Conservation (phyloP, 2,888 invertebrate genomes). For the Stegana nigrithorax region DNA sequence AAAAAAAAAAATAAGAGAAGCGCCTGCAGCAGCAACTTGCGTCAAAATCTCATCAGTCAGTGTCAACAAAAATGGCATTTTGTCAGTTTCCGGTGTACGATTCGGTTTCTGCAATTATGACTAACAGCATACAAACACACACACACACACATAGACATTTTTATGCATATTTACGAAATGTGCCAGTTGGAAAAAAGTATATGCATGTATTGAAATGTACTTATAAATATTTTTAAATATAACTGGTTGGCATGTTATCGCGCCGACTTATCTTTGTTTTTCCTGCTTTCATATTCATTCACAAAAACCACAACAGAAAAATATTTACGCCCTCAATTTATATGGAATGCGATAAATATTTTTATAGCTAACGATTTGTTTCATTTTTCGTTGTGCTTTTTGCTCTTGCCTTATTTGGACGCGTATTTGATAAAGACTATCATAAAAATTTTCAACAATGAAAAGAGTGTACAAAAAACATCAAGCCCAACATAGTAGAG, state of each 20-base stretch:
- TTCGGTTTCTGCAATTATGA: conserved; percentile 28
- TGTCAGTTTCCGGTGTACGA: conserved; percentile 53
- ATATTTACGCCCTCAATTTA: conserved; percentile 58
- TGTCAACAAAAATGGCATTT: conserved; percentile 56
- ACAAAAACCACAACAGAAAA: not conserved
- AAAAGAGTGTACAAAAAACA: not conserved
- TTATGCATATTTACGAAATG: no score
- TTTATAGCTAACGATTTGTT: conserved; percentile 33
- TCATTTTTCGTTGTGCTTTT: not conserved
- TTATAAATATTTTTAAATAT: conserved; percentile 13
- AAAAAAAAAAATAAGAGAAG: no score
- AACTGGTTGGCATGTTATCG: not conserved
- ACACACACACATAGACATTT: no score
- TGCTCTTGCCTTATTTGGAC: conserved; percentile 18
- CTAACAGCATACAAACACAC: conserved; percentile 33
- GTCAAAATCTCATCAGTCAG: conserved; percentile 51
- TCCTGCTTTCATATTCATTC: not conserved
- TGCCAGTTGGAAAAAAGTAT: no score
- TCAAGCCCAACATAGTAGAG: not conserved
- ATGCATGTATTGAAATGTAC: no score
- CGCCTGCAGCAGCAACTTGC: no score
- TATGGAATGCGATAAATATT: conserved; percentile 51
- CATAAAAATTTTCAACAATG: not conserved
- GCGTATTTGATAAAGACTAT: not conserved
- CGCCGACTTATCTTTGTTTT: not conserved